Evolutionary conservation across 2,113 vertebrate genomes (phyloP).

Genomic region (Prinia subflava): DNA sequence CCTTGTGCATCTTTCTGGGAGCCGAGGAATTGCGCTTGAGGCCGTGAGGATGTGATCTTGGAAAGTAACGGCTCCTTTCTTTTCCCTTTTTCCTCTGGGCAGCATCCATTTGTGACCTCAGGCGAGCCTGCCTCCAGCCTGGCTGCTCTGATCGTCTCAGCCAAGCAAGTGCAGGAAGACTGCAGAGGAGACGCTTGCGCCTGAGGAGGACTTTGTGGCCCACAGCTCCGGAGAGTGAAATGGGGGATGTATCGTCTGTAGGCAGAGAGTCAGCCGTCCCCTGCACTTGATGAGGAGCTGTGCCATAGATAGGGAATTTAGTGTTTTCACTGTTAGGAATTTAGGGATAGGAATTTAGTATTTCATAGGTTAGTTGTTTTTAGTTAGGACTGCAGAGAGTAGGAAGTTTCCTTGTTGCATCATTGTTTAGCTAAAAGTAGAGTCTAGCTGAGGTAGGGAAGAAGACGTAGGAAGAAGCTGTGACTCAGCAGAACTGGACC

Average conservation of each 20-base stretch:
- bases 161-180: neutral
- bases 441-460: accelerated
- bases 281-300: neutral
- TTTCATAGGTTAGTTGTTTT: neutral
- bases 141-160: neutral
- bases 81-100: neutral
- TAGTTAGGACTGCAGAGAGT: neutral
- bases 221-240: neutral
- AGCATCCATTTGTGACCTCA: neutral
- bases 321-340: too few species aligned
- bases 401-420: neutral
- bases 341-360: too few species aligned
- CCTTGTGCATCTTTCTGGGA: too few species aligned
- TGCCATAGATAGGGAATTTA: neutral
- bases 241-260: too few species aligned
- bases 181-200: too few species aligned
- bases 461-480: too few species aligned
- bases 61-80: neutral
- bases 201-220: neutral
- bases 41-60: too few species aligned
- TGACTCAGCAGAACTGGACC: neutral
- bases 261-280: accelerated
- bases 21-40: too few species aligned
- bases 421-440: neutral
- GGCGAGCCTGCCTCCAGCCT: neutral